Evolutionary conservation across 2,797 vertebrate genomes (phyloP).

Genomic region (Myotis planiceps): DNA sequence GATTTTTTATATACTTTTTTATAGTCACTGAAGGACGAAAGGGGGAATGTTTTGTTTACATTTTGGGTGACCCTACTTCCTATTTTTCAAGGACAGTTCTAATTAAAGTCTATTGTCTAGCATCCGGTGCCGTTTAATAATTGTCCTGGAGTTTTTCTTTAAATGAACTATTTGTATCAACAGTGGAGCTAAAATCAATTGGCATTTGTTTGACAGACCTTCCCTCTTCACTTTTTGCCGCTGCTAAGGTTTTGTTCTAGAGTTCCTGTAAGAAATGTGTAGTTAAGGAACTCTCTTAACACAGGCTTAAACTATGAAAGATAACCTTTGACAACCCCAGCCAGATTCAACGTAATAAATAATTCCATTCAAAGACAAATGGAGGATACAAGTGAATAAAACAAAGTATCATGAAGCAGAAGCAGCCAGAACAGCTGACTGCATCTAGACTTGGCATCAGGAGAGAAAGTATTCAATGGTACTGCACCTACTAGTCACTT

Average conservation of each 20-base stretch:
- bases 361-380: background rate
- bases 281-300: background rate
- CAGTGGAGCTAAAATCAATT: background rate
- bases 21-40: background rate
- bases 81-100: background rate
- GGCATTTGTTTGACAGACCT: background rate
- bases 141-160: background rate
- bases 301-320: background rate
- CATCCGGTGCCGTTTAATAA: background rate
- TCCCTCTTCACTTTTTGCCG: background rate
- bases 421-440: background rate
- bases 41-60: background rate
- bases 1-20: background rate
- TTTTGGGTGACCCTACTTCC: background rate
- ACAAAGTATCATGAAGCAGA: background rate
- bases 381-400: background rate
- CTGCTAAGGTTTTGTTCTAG: background rate
- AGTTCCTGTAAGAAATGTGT: background rate
- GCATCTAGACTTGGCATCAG: background rate
- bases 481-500: background rate
- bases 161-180: background rate
- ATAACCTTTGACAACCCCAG: background rate
- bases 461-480: background rate
- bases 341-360: background rate
- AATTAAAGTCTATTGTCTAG: background rate